Evolutionary conservation across 2,888 invertebrate species (phyloP).

Genomic region (Trissonchulus latispiculum): DNA sequence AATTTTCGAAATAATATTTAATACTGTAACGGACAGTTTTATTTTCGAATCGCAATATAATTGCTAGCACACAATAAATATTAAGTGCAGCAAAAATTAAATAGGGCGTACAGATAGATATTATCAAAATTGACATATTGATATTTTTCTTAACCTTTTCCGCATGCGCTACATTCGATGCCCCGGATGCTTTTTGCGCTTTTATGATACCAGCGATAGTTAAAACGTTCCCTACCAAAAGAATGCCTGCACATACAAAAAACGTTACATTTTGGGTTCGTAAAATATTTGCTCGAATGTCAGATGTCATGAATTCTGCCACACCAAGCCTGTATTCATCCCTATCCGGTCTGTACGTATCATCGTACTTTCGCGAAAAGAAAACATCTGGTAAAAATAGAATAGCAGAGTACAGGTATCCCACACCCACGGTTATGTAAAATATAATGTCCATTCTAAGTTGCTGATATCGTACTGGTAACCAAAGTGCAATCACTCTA

Average conservation of each 20-base stretch:
- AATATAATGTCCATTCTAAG: background rate
- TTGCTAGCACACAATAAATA: background rate
- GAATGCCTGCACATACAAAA: background rate
- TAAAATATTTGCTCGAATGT: background rate
- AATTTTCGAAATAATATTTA: background rate
- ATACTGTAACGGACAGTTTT: background rate
- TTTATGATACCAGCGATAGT: background rate
- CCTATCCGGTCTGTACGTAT: background rate
- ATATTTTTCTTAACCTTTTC: background rate
- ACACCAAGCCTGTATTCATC: background rate
- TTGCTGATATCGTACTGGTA: background rate
- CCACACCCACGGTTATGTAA: background rate
- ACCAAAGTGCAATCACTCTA: background rate
- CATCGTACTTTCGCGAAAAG: background rate
- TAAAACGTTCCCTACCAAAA: background rate
- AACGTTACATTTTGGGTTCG: background rate
- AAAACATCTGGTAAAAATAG: background rate
- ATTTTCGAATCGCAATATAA: background rate
- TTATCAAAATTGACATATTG: background rate
- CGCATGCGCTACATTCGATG: background rate
- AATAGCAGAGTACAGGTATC: too few species aligned
- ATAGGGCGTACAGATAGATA: background rate
- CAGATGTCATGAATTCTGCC: background rate
- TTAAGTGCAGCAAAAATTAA: background rate
- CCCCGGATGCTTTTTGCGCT: background rate